Evolutionary conservation across 2,113 vertebrate species (phyloP).

Genomic region (Zootoca vivipara): DNA sequence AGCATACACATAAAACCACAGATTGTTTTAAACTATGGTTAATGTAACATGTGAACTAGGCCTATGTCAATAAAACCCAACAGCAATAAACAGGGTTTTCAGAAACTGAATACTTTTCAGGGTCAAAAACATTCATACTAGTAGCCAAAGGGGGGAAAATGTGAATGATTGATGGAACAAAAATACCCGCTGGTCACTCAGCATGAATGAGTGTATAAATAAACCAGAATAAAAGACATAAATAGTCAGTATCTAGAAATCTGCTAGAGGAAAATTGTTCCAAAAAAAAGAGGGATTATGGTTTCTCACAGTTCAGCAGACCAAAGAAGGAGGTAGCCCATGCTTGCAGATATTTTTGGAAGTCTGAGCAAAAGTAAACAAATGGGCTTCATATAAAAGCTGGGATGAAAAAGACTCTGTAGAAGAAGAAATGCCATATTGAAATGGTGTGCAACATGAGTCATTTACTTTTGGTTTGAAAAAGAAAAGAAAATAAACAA

Average conservation of each 20-base stretch:
- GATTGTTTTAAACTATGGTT: not conserved
- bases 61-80: not conserved
- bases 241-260: not conserved
- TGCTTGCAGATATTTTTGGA: not conserved
- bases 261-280: not conserved
- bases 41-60: not conserved
- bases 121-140: too few species aligned
- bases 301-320: not conserved
- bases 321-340: not conserved
- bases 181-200: not conserved
- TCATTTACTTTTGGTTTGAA: not conserved
- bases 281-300: not conserved
- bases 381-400: not conserved
- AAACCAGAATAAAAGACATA: not conserved
- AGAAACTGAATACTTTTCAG: too few species aligned
- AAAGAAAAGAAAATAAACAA: not conserved
- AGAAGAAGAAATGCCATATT: not conserved
- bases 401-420: constrained; percentile 5
- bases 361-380: not conserved
- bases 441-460: not conserved
- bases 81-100: too few species aligned
- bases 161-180: not conserved
- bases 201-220: not conserved
- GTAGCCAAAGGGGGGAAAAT: not conserved
- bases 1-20: not conserved